These are phyloP conservation scores for Zeugodacus cucurbitae DNA, from an alignment of 1,140 invertebrate species.

Conservation along the genomic window DNA sequence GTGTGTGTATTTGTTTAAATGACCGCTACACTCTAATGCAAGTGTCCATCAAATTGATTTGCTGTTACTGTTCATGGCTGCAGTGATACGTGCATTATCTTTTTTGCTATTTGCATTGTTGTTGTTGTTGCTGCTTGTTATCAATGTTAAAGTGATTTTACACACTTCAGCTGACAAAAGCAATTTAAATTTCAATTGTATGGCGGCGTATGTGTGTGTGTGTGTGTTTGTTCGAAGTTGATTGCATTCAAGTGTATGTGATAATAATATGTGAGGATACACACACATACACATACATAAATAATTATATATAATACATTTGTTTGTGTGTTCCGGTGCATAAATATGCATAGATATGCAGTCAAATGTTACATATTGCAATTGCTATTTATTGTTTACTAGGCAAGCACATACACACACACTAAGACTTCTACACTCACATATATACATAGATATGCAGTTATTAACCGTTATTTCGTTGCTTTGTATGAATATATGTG, in stretches of 20 bases:
- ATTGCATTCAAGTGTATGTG: background rate
- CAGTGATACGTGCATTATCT: too few relatives aligned
- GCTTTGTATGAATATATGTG: background rate
- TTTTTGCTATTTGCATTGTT: background rate
- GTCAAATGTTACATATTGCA: background rate
- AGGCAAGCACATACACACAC: background rate
- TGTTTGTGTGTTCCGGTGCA: background rate
- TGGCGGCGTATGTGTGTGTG: too few relatives aligned
- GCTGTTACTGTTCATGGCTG: background rate
- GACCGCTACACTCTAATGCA: slow-evolving; percentile 30
- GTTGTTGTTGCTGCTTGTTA: slow-evolving; percentile 16
- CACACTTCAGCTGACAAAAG: slow-evolving; percentile 34
- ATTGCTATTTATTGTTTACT: background rate
- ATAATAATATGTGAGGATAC: too few relatives aligned
- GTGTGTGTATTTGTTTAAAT: background rate
- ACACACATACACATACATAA: background rate
- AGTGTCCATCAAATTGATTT: slow-evolving; percentile 41
- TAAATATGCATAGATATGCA: background rate
- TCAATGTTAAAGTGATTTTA: slow-evolving; percentile 36
- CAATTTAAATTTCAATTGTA: slow-evolving; percentile 30
- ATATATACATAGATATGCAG: background rate
- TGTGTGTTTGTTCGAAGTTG: too few relatives aligned
- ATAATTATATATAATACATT: background rate
- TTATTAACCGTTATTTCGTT: background rate
- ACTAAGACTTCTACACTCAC: background rate